Evolutionary conservation across 2,888 invertebrate genomes (phyloP), one percentile per base, ranked within the genome.

Genomic region (Zaprionus obscuricornis): DNA sequence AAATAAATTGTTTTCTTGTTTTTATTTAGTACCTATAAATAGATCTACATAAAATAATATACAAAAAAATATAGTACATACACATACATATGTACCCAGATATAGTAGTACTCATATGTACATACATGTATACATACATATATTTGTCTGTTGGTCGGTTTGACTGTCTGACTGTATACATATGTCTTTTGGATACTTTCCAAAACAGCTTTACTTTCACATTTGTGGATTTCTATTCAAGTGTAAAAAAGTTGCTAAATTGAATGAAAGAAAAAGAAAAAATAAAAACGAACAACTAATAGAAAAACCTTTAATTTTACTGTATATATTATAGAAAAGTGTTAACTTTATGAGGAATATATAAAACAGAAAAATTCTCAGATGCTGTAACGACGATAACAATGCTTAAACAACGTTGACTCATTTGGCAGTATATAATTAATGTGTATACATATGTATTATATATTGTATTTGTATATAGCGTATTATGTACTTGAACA

Each of bases 101-200:
- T n/a, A n/a, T n/a, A n/a, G n/a, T n/a, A n/a, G n/a, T n/a, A n/a
- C n/a, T n/a, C n/a, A n/a, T n/a, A n/a, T n/a, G n/a, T 31, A 36
- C 20, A 37, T 20, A 37, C 14, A 40, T 20, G 18, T 10, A 34
- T 18, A 34, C 16, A 24, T 27, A 37, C n/a, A 22, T 27, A 37
- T 39, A 31, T 34, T 13, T 24, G 24, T 17, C 45, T 8, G 6
- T 16, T 27, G 11, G n/a, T n/a, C n/a, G n/a, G n/a, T n/a, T n/a
- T n/a, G n/a, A n/a, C n/a, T n/a, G n/a, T n/a, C n/a, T n/a, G n/a
- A 14, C 10, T 29, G n/a, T 20, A 20, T 34, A 36, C n/a, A 63
- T 52, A 49, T 72, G 34, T 54, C 57, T 84, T 84, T 78, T 86
- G 86, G 86, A 78, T 63, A 60, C 69, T 60, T 77, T 78, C 86